Evolutionary conservation across 2,113 vertebrate species (phyloP), one percentile per base, ranked within the genome.

Genomic region (Sander vitreus): DNA sequence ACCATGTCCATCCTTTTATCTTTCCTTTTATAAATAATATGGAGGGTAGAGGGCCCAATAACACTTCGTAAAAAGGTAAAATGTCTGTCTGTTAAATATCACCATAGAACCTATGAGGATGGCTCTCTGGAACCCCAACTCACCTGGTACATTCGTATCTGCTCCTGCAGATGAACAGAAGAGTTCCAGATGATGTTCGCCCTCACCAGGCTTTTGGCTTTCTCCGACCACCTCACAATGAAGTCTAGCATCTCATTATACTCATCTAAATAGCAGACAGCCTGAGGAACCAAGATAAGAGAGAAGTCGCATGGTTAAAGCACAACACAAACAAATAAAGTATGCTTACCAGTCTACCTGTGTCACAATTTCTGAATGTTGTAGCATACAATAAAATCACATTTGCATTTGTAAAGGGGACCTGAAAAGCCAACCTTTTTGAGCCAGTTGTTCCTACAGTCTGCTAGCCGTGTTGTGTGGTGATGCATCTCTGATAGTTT

Each of bases 61-160:
- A 74, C 11, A 54, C 15, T 50, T 9, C 2, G 9, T 18, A 30
- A 55, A 43, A 72, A 8, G 51, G 27, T 11, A 25, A 13, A 72
- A 48, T 0, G 1, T 33, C 21, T 48, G 36, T 43, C 39, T 45
- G 11, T n/a, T 64, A 5, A 39, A 27, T 18, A 33, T 51, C 5
- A 62, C 18, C 25, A 58, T 21, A 39, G 19, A 57, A 50, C 3
- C 54, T 9, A 27, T 62, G n/a, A n/a, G 12, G 48, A 64, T 66
- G 25, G 2, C 23, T 18, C 11, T 71, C 2, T 70, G 39, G 4
- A 75, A 4, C 0, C 4, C 12, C 1, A 9, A 53, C 90, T 72
- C 86, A 99, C 98, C 97, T 98, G 97, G 88, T 98, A 96, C 73
- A 96, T 95, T 84, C 96, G 94, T 73, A 96, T 96, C 82, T 99